Conservation (phyloP, 2,113 vertebrate genomes). For the Salvelinus fontinalis region DNA sequence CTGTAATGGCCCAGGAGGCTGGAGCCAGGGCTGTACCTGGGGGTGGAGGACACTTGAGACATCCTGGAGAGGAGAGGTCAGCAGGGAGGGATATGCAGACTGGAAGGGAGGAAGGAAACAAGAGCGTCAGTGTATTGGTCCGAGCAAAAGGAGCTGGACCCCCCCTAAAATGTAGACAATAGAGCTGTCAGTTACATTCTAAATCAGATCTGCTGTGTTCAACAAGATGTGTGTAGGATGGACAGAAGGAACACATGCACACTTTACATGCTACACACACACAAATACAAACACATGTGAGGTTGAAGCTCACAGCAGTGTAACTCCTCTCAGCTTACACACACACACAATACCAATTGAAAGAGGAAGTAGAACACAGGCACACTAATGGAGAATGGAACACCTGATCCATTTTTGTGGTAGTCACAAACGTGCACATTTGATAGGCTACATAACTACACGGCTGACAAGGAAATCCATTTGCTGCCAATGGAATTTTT, state of each 20-base stretch:
- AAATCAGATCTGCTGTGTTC: constrained; percentile 3
- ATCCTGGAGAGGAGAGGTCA: constrained; percentile 68
- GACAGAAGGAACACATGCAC: not conserved
- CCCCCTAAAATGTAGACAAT: not conserved
- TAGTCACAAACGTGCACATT: constrained; percentile 53
- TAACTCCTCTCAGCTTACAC: not conserved
- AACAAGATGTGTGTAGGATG: constrained; percentile 13
- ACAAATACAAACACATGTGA: not conserved
- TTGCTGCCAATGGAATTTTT: not conserved
- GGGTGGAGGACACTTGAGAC: constrained; percentile 84
- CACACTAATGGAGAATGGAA: not conserved
- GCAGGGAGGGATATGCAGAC: constrained; percentile 16
- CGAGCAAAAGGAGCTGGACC: not conserved
- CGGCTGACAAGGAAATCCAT: too few species aligned
- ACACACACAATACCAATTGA: constrained; percentile 8
- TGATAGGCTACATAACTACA: not conserved
- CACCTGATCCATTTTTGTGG: not conserved
- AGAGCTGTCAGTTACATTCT: not conserved
- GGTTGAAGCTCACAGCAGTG: not conserved
- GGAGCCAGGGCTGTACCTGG: constrained; percentile 74
- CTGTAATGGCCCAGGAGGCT: constrained; percentile 68
- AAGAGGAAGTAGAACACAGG: constrained; percentile 12
- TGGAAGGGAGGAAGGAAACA: too few species aligned
- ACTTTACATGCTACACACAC: not conserved
- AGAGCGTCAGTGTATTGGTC: not conserved